Evolutionary conservation across 2,797 vertebrate species (phyloP).

Genomic region (Chelonia mydas): DNA sequence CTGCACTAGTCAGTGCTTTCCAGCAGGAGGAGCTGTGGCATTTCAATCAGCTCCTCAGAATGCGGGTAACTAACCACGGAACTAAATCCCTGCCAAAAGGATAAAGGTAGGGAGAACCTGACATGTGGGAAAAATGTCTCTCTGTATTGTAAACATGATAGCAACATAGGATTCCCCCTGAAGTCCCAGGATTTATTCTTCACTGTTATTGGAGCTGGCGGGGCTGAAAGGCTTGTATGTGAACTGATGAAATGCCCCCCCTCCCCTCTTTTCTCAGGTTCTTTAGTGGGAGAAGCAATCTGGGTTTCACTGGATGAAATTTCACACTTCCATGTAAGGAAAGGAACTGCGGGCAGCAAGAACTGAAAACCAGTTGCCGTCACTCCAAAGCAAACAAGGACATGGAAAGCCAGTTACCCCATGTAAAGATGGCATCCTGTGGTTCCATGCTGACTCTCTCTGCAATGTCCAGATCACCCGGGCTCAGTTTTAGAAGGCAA

Average conservation of each 20-base stretch:
- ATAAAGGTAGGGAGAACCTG: not conserved
- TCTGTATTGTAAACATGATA: not conserved
- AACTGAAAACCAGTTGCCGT: not conserved
- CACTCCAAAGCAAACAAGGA: not conserved
- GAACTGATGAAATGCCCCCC: not conserved
- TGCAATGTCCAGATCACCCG: not conserved
- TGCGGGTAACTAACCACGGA: not conserved
- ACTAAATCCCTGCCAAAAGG: not conserved
- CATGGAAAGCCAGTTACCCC: not conserved
- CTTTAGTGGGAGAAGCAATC: not conserved
- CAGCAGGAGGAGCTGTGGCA: fast-evolving
- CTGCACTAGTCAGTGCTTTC: not conserved
- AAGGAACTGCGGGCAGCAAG: not conserved
- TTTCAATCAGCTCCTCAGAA: not conserved
- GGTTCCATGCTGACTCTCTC: not conserved
- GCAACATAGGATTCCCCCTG: not conserved
- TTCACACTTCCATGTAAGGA: not conserved
- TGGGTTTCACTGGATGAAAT: not conserved
- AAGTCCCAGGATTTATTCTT: not conserved
- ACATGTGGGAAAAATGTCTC: not conserved
- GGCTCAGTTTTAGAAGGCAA: not conserved
- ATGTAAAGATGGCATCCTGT: not conserved
- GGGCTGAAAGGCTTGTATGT: not conserved
- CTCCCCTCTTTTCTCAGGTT: not conserved
- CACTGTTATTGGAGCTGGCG: not conserved